Percentiles rank a stretch among this genome's conserved stretches.
Evolutionary conservation across 1,140 invertebrate genomes (phyloP).

Genomic region (fruit fly (Drosophila melanogaster)): Release_6_plus_ISO1_MT NT_037436.4:8348001-8348500

Average conservation of each 20-base stretch:
- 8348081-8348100: background rate
- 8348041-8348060: conserved; percentile 88
- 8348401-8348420: conserved; percentile 95
- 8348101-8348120: too few species aligned
- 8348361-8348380: conserved; percentile 91
- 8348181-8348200: too few species aligned
- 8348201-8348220: too few species aligned
- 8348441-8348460: conserved; percentile 84
- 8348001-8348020: conserved; percentile 91
- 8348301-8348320: conserved; percentile 96
- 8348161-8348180: too few species aligned
- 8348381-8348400: conserved; percentile 90
- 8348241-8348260: conserved; percentile 85
- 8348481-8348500: conserved; percentile 77
- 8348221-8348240: too few species aligned
- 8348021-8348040: conserved; percentile 88
- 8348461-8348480: background rate
- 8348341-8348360: conserved; percentile 98
- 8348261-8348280: conserved; percentile 94
- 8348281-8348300: conserved; percentile 96
- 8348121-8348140: too few species aligned
- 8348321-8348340: conserved; percentile 96
- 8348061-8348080: background rate
- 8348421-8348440: conserved; percentile 93
- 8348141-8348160: background rate